These are phyloP conservation scores for Coregonus clupeaformis DNA, from an alignment of 2,113 vertebrate genomes.

Conservation along the genomic window DNA sequence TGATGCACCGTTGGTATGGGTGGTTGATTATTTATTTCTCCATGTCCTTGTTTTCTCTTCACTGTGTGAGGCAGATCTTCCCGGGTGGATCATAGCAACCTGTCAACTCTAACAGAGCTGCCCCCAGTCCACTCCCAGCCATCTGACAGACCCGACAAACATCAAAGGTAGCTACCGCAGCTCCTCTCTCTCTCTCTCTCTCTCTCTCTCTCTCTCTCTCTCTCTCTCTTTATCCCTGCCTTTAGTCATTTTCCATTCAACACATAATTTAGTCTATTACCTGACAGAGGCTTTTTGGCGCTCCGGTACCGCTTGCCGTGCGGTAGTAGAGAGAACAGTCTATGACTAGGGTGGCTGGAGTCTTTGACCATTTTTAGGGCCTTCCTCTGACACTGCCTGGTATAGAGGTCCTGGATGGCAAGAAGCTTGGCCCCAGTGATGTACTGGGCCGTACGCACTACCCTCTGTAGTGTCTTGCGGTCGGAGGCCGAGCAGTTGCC, in stretches of 20 bases:
- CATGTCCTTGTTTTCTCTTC: slow-evolving; percentile 17
- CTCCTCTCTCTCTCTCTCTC: slow-evolving; percentile 5
- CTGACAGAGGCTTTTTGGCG: slow-evolving; percentile 21
- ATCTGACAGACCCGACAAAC: slow-evolving; percentile 50
- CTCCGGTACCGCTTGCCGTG: too few species aligned
- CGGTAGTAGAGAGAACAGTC: too few species aligned
- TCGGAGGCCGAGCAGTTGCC: too few species aligned
- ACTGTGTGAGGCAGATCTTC: slow-evolving; percentile 50
- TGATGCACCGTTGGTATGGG: slow-evolving; percentile 20
- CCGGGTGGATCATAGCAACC: slow-evolving; percentile 42
- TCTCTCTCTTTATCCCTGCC: too few species aligned
- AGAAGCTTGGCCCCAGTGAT: too few species aligned
- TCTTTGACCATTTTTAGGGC: too few species aligned
- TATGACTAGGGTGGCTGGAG: too few species aligned
- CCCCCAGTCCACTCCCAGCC: slow-evolving; percentile 42
- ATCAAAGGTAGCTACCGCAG: slow-evolving; percentile 66
- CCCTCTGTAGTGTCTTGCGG: too few species aligned
- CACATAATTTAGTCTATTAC: slow-evolving; percentile 58
- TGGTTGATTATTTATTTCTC: neutral
- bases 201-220: too few species aligned
- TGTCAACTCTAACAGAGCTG: slow-evolving; percentile 10
- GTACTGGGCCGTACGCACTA: too few species aligned
- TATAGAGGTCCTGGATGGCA: too few species aligned
- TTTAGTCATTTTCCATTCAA: slow-evolving; percentile 59
- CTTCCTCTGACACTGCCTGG: too few species aligned